A percentile compares a stretch with the other conserved stretches of the same genome.
These are phyloP conservation scores for Promerops cafer DNA, from an alignment of 2,113 vertebrate genomes.

Conservation along the genomic window DNA sequence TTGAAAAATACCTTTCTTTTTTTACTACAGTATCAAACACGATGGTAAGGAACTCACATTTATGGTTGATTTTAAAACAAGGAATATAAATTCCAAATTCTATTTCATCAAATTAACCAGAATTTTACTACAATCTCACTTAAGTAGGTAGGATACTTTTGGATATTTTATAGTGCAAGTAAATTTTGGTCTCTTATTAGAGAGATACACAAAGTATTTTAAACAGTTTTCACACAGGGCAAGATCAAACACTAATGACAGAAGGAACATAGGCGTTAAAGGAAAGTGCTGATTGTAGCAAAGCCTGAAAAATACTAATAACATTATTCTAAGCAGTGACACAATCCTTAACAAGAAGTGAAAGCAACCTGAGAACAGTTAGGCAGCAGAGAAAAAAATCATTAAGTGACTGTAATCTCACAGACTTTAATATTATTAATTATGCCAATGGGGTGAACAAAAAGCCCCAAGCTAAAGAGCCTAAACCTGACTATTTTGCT, in stretches of 20 bases:
- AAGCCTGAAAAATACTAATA: neutral
- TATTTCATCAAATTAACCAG: neutral
- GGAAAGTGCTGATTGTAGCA: neutral
- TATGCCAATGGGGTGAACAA: neutral
- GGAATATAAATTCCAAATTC: neutral
- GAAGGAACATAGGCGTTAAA: neutral
- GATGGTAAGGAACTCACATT: neutral
- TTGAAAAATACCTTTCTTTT: neutral
- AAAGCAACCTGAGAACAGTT: neutral
- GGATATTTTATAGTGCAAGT: neutral
- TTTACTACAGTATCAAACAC: neutral
- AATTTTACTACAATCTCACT: neutral
- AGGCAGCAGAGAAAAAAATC: neutral
- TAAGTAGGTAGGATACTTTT: neutral
- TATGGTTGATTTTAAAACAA: neutral
- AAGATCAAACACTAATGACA: neutral
- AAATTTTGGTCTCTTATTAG: neutral
- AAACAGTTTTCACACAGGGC: neutral
- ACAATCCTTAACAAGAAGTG: neutral
- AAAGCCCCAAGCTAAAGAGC: neutral
- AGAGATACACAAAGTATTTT: neutral
- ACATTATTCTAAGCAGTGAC: neutral
- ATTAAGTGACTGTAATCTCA: neutral
- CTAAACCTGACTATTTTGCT: neutral
- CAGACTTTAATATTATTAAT: neutral